Evolutionary conservation across 1,140 invertebrate species (phyloP).

Genomic region (Cyclina sinensis): DNA sequence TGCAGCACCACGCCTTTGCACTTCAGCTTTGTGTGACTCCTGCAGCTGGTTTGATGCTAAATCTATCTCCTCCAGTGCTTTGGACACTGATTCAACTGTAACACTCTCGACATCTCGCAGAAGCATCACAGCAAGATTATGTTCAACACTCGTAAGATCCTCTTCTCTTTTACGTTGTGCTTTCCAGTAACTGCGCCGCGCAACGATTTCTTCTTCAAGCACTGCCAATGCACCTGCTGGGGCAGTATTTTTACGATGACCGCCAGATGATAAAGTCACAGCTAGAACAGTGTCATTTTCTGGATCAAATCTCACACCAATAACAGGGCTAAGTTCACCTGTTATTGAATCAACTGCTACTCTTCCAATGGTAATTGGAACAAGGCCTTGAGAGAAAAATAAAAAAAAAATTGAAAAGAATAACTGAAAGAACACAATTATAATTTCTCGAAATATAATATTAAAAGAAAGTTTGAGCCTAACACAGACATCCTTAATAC

Average conservation of each 20-base stretch:
- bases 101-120: conserved; percentile 77
- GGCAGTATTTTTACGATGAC: conserved; percentile 80
- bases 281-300: conserved; percentile 82
- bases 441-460: too few relatives aligned
- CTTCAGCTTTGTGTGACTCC: conserved; percentile 80
- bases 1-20: conserved; percentile 81
- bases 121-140: conserved; percentile 76
- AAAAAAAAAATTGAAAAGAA: too few relatives aligned
- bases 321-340: conserved; percentile 83
- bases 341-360: conserved; percentile 84
- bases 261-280: conserved; percentile 81
- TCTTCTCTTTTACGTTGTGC: conserved; percentile 80
- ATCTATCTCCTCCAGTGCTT: conserved; percentile 78
- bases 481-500: too few relatives aligned
- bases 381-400: conserved; percentile 74
- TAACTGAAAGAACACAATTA: too few relatives aligned
- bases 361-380: conserved; percentile 82
- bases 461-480: too few relatives aligned
- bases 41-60: conserved; percentile 74
- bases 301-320: conserved; percentile 80
- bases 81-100: conserved; percentile 72
- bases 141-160: conserved; percentile 81
- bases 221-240: conserved; percentile 84
- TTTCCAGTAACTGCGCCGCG: conserved; percentile 83
- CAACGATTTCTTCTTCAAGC: conserved; percentile 84